Percentiles rank a stretch among this genome's conserved stretches.
phyloP scores from a whole-genome alignment of 2,888 invertebrate genomes.

The Lepidochitona cinerea region DNA sequence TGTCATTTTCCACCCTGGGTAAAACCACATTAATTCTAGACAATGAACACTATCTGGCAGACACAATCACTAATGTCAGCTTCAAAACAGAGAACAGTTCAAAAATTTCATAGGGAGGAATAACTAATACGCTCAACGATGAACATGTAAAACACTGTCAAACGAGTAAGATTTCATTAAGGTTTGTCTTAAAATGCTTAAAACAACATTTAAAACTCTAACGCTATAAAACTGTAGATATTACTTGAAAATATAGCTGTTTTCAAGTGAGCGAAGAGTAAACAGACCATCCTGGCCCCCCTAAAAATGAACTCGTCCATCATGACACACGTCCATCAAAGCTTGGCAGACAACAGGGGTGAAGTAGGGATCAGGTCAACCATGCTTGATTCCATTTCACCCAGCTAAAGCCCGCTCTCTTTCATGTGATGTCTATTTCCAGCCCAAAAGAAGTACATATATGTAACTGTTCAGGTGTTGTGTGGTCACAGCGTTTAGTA shows the following conservation, averaged over 20 bases:
- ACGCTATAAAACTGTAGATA: no score
- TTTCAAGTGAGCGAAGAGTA: no score
- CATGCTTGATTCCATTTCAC: constrained; percentile 8
- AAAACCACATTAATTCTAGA: constrained; percentile 8
- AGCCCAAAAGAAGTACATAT: not conserved
- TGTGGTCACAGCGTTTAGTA: no score
- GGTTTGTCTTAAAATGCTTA: no score
- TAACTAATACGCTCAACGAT: not conserved
- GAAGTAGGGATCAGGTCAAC: constrained; percentile 6
- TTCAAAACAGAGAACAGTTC: constrained; percentile 3
- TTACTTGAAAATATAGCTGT: no score
- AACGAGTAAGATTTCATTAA: no score
- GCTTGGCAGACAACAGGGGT: constrained; percentile 18
- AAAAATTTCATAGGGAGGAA: not conserved
- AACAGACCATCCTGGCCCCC: constrained; percentile 14
- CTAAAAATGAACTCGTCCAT: constrained; percentile 49
- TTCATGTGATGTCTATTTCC: constrained; percentile 7
- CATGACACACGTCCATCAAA: constrained; percentile 68
- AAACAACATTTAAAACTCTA: no score
- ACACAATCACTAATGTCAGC: constrained; percentile 5
- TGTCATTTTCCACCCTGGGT: constrained; percentile 8
- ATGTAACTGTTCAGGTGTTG: no score
- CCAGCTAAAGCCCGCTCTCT: not conserved
- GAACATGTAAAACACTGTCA: no score
- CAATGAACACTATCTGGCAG: constrained; percentile 7